Evolutionary conservation across 2,888 invertebrate genomes (phyloP), one percentile per base, ranked within the genome.

Genomic region (Pyrgus malvae): DNA sequence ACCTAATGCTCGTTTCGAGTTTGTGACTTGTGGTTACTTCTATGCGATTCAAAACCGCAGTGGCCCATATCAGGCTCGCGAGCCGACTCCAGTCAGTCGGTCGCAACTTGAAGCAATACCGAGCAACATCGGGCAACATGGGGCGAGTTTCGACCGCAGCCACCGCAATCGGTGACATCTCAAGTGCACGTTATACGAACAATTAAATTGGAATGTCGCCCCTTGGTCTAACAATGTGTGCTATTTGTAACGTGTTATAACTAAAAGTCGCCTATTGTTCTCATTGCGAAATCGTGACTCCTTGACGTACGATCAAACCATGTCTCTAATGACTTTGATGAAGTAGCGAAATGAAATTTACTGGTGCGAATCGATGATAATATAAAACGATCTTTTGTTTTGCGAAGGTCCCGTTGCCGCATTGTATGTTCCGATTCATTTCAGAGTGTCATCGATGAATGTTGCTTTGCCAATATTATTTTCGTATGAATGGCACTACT

Each of bases 401-500:
- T 29, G 17, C 29, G 44, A 29, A 29, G 42, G 19, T 19, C 38
- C 5, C 19, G n/a, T 38, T 38, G 38, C 38, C 38, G 44, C 29
- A 27, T 44, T 44, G 42, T 44, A 2, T 19, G 14, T n/a, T 29
- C 4, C 7, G 23, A 25, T 9, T 17, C 16, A 12, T 19, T 19
- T n/a, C n/a, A n/a, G n/a, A 19, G 19, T 4, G 6, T 4, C 8
- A n/a, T 38, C 38, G 33, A 35, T 35, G 33, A 35, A 35, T 16
- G 51, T 51, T 51, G 61, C 61, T 51, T 61, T 60, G 48, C 59
- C 64, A 63, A 61, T 64, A 73, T 76, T 80, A 79, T 81, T 81
- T 78, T 77, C 66, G 80, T 76, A 75, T 80, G 78, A 83, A 80
- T 80, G 79, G 73, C 69, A 67, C 60, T 67, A 65, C 67, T 67